phyloP scores from a whole-genome alignment of 2,888 invertebrate species.

The Myathropa florea region DNA sequence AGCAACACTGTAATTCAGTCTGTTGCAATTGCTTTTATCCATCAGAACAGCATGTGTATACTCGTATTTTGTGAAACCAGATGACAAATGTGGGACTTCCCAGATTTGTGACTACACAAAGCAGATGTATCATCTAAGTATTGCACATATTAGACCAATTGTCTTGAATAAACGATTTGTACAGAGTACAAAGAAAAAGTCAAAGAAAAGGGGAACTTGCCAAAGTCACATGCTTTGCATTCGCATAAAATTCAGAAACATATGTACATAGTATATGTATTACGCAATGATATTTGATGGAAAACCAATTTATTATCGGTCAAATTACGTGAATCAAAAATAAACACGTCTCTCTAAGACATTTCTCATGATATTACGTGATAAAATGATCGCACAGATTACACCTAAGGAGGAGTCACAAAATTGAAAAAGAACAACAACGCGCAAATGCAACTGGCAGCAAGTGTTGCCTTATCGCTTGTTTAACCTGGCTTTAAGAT shows the following conservation, averaged over 20 bases:
- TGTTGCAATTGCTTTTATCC: no score
- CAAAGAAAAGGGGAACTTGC: background rate
- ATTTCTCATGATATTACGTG: slow-evolving; percentile 57
- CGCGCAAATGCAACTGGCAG: slow-evolving; percentile 27
- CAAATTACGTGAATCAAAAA: slow-evolving; percentile 32
- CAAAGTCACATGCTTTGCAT: background rate
- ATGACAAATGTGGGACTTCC: no score
- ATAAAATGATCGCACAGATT: slow-evolving; percentile 49
- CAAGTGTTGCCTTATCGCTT: slow-evolving; percentile 45
- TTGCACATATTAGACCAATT: background rate
- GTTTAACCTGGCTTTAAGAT: slow-evolving; percentile 48
- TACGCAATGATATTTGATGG: slow-evolving; percentile 8
- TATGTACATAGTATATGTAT: background rate
- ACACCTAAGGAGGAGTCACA: slow-evolving; percentile 34
- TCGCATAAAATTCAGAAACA: background rate
- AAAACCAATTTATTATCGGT: slow-evolving; percentile 44
- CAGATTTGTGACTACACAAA: no score
- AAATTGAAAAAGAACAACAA: slow-evolving; percentile 34
- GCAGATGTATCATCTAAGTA: no score
- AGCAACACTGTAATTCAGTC: no score
- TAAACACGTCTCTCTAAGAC: slow-evolving; percentile 41
- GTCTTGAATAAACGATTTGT: background rate
- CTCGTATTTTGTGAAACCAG: no score
- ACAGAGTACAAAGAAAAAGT: background rate
- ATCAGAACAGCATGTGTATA: no score